phyloP scores from a whole-genome alignment of 2,113 vertebrate species.

The Sapayoa aenigma region DNA sequence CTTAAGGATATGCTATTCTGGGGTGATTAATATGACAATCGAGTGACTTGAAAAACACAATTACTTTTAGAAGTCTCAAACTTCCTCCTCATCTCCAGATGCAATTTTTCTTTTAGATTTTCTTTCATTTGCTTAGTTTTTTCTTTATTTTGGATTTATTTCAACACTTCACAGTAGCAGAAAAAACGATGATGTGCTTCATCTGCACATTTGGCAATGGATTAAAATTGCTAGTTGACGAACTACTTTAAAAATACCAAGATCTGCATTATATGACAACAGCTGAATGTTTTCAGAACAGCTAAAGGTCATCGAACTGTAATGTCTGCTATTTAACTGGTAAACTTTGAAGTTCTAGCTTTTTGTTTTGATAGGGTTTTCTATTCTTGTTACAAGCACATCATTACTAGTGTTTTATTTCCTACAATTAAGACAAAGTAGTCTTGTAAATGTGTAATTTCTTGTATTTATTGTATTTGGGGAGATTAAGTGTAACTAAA shows the following conservation, averaged over 20 bases:
- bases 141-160: constrained; percentile 90
- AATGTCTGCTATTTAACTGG: constrained; percentile 74
- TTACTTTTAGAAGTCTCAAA: constrained; percentile 82
- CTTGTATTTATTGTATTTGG: constrained; percentile 13
- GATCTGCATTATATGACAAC: constrained; percentile 64
- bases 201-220: constrained; percentile 78
- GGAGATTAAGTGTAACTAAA: background rate
- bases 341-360: constrained; percentile 75
- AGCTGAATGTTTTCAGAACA: constrained; percentile 77
- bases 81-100: constrained; percentile 85
- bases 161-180: constrained; percentile 85
- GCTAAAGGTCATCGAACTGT: constrained; percentile 63
- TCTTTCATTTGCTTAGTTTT: constrained; percentile 76
- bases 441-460: background rate
- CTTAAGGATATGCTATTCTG: constrained; percentile 68
- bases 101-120: constrained; percentile 85
- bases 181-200: constrained; percentile 72
- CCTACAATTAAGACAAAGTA: background rate
- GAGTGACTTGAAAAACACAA: constrained; percentile 86
- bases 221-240: constrained; percentile 74
- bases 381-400: constrained; percentile 32
- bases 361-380: constrained; percentile 53
- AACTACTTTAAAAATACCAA: constrained; percentile 70
- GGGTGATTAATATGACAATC: constrained; percentile 84
- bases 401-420: constrained; percentile 36